Evolutionary conservation across 2,888 invertebrate genomes (phyloP), one percentile per base, ranked within the genome.

Genomic region (Eupithecia subumbrata): DNA sequence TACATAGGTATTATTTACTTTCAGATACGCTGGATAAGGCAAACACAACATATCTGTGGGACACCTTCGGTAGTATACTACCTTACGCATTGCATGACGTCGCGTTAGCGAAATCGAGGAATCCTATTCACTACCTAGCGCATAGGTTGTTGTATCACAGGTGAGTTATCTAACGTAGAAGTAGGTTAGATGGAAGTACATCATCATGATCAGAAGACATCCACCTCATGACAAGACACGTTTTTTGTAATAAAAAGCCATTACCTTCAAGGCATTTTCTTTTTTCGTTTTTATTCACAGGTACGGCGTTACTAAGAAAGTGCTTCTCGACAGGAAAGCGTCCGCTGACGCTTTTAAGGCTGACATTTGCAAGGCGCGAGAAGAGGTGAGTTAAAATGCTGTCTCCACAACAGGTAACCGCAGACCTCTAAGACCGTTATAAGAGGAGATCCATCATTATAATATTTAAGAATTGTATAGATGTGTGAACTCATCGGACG

Each of bases 81-180:
- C 89, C 92, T 0, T 86, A 88, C 5, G 91, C 90, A 0, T 79
- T 94, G 40, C 77, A 80, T 63, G 89, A 90, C 14, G 87, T 92
- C 0, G 89, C 81, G 0, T 74, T 73, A 22, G 78, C 78, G 1
- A 80, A 79, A n/a, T 88, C 91, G 5, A 88, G 82, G 68, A 94
- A 93, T 73, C 94, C 94, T 0, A 89, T 94, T 79, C 91, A 93
- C 72, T 81, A 80, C 40, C 82, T 94, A 12, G 92, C 90, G 0
- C 94, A 92, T 82, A 86, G 87, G 72, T 74, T 93, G 9, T 79
- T 93, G 3, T 78, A 77, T 18, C 86, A 90, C 77, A 91, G 89
- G 93, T 64, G 30, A 22, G 22, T 48, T n/a, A 48, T n/a, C 48
- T 18, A n/a, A 8, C 18, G 2, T n/a, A n/a, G 18, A 48, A 18